Conservation (phyloP, 35 echinoderm and acorn worm genomes). For the Apostichopus parvimensis region DNA sequence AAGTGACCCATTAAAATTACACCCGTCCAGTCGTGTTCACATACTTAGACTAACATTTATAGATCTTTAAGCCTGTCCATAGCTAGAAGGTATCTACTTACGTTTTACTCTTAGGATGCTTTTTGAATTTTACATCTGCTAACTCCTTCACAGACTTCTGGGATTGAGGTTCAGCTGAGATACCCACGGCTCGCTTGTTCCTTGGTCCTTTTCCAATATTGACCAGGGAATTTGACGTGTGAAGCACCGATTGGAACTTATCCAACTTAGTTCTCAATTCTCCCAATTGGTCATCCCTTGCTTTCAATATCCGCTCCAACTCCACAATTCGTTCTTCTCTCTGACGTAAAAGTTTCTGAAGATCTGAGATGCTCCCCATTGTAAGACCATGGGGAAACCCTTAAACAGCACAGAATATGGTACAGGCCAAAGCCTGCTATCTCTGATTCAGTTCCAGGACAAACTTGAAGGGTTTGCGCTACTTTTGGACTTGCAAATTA, state of each 20-base stretch:
- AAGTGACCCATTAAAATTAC: too few species aligned
- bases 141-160: constrained; percentile 73
- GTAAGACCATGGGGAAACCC: not conserved
- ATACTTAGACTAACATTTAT: too few species aligned
- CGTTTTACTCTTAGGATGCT: constrained; percentile 87
- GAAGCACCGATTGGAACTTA: constrained; percentile 88
- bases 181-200: constrained; percentile 76
- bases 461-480: too few species aligned
- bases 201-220: constrained; percentile 62
- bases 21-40: too few species aligned
- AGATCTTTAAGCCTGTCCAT: too few species aligned
- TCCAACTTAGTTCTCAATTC: constrained; percentile 84
- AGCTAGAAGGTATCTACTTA: constrained; percentile 36
- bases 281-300: constrained; percentile 69
- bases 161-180: constrained; percentile 87
- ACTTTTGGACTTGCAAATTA: too few species aligned
- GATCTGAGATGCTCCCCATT: constrained; percentile 87
- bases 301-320: constrained; percentile 64
- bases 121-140: constrained; percentile 70
- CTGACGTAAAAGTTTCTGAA: constrained; percentile 83
- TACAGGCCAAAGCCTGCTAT: not conserved
- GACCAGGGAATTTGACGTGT: constrained; percentile 67
- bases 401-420: not conserved
- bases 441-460: too few species aligned
- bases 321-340: constrained; percentile 78